phyloP scores from a whole-genome alignment of 2,888 invertebrate species.

The Raillietiella orientalis region DNA sequence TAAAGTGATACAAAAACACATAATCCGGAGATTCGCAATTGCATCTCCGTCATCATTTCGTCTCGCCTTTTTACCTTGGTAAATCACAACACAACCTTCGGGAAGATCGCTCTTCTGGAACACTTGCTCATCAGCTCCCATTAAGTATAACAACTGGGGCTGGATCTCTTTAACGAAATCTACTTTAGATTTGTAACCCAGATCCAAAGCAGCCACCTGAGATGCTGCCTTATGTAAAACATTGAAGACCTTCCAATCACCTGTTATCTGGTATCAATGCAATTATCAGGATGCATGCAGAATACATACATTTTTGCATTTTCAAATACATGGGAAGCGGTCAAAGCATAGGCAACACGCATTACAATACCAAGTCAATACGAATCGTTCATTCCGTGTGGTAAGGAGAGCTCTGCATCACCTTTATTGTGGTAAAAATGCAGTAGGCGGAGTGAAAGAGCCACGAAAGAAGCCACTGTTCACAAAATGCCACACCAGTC shows the following conservation, averaged over 20 bases:
- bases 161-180: constrained; percentile 20
- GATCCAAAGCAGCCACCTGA: constrained; percentile 63
- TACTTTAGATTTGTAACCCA: constrained; percentile 57
- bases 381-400: not conserved
- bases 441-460: no score
- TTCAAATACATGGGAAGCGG: no score
- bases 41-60: no score
- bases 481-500: no score
- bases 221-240: constrained; percentile 72
- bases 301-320: no score
- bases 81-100: constrained; percentile 50
- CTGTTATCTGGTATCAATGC: no score
- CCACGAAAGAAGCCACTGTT: no score
- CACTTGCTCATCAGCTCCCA: constrained; percentile 73
- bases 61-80: constrained; percentile 18
- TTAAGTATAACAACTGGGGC: constrained; percentile 49
- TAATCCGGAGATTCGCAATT: no score
- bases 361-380: constrained; percentile 1
- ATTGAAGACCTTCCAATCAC: constrained; percentile 51
- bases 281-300: no score
- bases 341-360: constrained; percentile 1
- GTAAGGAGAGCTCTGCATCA: no score
- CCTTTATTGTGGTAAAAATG: no score
- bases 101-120: constrained; percentile 43
- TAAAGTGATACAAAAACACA: no score